Conservation (phyloP, 2,888 invertebrate species). For the Drosophila parthenogenetica region DNA sequence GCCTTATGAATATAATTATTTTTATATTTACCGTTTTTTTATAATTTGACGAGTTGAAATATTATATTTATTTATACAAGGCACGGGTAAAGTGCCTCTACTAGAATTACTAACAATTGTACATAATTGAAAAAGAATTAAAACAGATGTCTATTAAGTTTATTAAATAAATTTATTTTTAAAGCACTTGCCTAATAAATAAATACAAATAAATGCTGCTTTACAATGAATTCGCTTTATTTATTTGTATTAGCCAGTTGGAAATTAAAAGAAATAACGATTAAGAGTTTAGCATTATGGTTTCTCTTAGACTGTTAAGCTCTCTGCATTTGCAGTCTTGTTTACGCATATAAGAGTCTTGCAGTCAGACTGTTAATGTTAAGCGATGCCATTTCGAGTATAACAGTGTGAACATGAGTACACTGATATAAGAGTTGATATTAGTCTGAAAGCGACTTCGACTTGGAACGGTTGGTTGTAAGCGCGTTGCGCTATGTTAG, state of each 20-base stretch:
- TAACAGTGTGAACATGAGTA: conserved; percentile 9
- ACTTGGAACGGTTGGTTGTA: conserved; percentile 48
- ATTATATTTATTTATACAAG: background rate
- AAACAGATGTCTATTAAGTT: no score
- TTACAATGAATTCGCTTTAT: background rate
- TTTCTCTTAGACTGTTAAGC: conserved; percentile 22
- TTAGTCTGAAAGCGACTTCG: conserved; percentile 59
- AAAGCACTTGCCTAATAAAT: no score
- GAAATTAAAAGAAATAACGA: background rate
- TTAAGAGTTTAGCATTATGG: background rate
- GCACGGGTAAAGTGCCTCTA: no score
- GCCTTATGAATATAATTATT: conserved; percentile 1
- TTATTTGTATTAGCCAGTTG: background rate
- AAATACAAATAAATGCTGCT: background rate
- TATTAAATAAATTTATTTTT: no score
- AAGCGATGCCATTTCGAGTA: conserved; percentile 46
- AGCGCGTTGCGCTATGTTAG: conserved; percentile 41
- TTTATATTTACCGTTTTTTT: no score
- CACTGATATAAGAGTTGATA: conserved; percentile 43
- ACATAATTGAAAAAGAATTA: background rate
- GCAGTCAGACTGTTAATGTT: conserved; percentile 13
- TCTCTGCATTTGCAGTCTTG: background rate
- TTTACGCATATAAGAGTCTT: conserved; percentile 24
- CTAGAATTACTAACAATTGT: background rate
- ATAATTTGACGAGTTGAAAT: background rate